Evolutionary conservation across 1,140 invertebrate species (phyloP).

Genomic region (Holcopasites calliopsidis): DNA sequence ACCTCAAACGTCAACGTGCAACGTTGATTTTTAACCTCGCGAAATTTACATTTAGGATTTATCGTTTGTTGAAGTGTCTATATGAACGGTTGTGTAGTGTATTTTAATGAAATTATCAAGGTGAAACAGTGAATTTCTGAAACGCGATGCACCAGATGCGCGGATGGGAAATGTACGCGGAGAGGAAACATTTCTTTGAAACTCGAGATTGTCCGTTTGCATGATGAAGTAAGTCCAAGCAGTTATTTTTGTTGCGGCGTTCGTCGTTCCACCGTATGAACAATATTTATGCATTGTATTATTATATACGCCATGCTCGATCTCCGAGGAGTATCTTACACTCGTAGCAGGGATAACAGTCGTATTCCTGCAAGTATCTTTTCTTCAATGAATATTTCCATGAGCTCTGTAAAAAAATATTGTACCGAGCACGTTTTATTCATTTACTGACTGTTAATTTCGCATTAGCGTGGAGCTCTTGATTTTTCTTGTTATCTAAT

Average conservation of each 20-base stretch:
- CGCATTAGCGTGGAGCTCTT: background rate
- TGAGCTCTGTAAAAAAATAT: no score
- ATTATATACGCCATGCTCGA: background rate
- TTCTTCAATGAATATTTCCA: background rate
- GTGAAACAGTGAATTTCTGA: background rate
- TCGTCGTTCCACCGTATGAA: background rate
- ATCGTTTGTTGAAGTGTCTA: background rate
- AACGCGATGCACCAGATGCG: constrained; percentile 20
- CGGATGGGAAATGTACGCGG: constrained; percentile 23
- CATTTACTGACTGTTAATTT: background rate
- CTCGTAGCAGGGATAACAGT: background rate
- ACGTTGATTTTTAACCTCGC: constrained; percentile 57
- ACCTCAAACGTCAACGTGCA: constrained; percentile 74
- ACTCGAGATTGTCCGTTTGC: constrained; percentile 29
- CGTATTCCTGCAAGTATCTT: background rate
- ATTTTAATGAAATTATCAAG: constrained; percentile 1
- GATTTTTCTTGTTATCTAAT: background rate
- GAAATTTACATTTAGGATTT: constrained; percentile 34
- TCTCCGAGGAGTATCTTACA: no score
- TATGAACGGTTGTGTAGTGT: background rate
- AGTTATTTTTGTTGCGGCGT: constrained; percentile 29
- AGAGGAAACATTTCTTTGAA: constrained; percentile 33
- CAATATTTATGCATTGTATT: background rate
- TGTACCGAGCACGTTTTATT: background rate
- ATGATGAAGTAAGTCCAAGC: constrained; percentile 50